Base-by-base conservation (phyloP, 2,113 vertebrate species). In the Saccopteryx leptura region DNA sequence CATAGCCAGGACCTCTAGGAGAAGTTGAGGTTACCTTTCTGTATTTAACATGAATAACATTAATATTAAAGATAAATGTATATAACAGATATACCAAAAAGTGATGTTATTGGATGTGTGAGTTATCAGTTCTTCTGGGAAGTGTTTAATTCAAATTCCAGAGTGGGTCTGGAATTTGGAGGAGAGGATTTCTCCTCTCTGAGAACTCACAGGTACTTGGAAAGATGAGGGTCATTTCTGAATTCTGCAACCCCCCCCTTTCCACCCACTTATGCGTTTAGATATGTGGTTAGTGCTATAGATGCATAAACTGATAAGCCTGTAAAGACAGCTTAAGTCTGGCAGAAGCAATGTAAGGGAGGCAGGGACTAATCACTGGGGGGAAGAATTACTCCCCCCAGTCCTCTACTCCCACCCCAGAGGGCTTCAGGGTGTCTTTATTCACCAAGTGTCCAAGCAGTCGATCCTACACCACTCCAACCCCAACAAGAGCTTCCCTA, bases 61-160 rank as follows among this genome's bases (percentile, higher is more conserved):
- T 95, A 79, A 63, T 79, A 88, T 86, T 68, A 94, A 78, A 54
- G 31, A 48, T 66, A 84, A 79, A 76, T 91, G 3, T 80, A 21
- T 68, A 2, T 65, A 31, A 52, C 18, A 86, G 13, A 33, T 65
- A 79, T 88, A 17, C 9, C 66, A 26, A 7, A 85, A 75, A 80
- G 9, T n/a, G 15, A n/a, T 88, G 7, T 65, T 82, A 31, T 9
- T 76, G n/a, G 9, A 17, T 80, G 2, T 82, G 4, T 68, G 74
- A 89, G 11, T 72, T 94, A 71, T 48, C 69, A 12, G 39, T 74
- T 72, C 75, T 89, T 54, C 68, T 79, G 52, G 26, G 33, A 69
- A 78, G 3, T 82, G 10, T 72, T 94, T 81, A 81, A 83, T 92
- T 81, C 50, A 75, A n/a, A n/a, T n/a, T n/a, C n/a, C n/a, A 9